Percentiles rank a stretch among this genome's conserved stretches.
Conservation (phyloP, 2,113 vertebrate species). For the Blennius ocellaris region DNA sequence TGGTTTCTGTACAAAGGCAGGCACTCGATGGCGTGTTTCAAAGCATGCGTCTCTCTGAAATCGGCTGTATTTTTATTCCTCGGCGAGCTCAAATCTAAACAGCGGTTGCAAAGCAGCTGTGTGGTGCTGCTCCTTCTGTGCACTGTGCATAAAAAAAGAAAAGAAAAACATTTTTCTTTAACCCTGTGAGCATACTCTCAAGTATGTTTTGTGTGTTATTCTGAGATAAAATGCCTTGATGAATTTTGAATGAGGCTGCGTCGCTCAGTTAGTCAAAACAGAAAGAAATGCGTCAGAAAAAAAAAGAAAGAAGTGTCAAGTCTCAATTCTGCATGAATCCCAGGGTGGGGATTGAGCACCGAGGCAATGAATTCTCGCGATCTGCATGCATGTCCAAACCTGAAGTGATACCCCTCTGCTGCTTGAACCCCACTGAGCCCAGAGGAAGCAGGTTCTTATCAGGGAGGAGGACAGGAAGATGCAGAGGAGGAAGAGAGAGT, state of each 20-base stretch:
- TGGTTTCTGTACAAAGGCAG: slow-evolving; percentile 38
- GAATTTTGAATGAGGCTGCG: slow-evolving; percentile 68
- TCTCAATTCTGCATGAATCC: slow-evolving; percentile 41
- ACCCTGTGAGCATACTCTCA: slow-evolving; percentile 28
- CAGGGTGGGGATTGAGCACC: slow-evolving; percentile 21
- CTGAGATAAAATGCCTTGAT: slow-evolving; percentile 57
- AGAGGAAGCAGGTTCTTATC: slow-evolving; percentile 72
- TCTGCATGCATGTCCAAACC: slow-evolving; percentile 67
- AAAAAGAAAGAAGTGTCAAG: slow-evolving; percentile 30
- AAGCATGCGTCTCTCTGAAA: slow-evolving; percentile 39
- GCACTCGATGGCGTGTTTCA: slow-evolving; percentile 43
- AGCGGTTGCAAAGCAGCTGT: slow-evolving; percentile 40
- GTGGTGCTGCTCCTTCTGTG: slow-evolving; percentile 26
- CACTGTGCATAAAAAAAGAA: slow-evolving; percentile 25
- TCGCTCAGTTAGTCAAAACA: slow-evolving; percentile 51
- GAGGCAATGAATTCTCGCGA: slow-evolving; percentile 38
- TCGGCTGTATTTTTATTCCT: slow-evolving; percentile 20
- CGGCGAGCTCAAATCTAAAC: slow-evolving; percentile 37
- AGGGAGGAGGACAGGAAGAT: slow-evolving; percentile 69
- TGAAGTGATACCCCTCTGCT: slow-evolving; percentile 55
- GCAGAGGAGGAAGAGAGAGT: slow-evolving; percentile 61
- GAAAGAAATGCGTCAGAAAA: neutral
- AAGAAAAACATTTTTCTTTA: slow-evolving; percentile 26
- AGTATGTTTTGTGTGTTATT: slow-evolving; percentile 62
- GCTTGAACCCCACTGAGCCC: slow-evolving; percentile 62